Conservation (phyloP, 1,140 invertebrate genomes). For the Paraescarpia echinospica region DNA sequence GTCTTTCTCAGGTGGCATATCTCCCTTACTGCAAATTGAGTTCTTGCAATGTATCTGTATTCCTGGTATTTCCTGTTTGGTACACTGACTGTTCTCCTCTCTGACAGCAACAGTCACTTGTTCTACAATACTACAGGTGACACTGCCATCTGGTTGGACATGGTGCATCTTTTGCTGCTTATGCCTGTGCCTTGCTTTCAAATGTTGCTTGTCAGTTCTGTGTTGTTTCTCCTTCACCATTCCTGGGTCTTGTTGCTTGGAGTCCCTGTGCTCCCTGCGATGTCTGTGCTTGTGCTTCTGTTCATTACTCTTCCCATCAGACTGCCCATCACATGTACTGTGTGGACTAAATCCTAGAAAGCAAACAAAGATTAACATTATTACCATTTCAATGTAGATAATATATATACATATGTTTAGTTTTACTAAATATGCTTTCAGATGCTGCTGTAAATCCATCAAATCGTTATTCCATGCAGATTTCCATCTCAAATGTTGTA, state of each 20-base stretch:
- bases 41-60: neutral
- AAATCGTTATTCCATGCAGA: no score
- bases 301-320: neutral
- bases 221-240: neutral
- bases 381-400: neutral
- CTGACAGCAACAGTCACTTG: neutral
- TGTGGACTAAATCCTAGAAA: slow-evolving; percentile 1
- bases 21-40: neutral
- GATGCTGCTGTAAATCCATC: no score
- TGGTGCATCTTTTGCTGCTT: neutral
- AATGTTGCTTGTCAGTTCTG: neutral
- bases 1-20: neutral
- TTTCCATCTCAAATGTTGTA: no score
- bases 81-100: neutral
- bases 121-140: neutral
- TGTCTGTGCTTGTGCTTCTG: neutral
- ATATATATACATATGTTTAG: neutral
- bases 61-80: neutral
- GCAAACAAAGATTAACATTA: neutral
- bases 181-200: neutral
- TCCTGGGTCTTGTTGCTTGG: neutral
- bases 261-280: neutral
- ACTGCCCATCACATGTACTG: neutral
- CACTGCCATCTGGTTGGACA: neutral
- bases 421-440: no score